These are phyloP conservation scores for Drosophila mauritiana DNA, from an alignment of 1,140 invertebrate species.

Conservation along the genomic window DNA sequence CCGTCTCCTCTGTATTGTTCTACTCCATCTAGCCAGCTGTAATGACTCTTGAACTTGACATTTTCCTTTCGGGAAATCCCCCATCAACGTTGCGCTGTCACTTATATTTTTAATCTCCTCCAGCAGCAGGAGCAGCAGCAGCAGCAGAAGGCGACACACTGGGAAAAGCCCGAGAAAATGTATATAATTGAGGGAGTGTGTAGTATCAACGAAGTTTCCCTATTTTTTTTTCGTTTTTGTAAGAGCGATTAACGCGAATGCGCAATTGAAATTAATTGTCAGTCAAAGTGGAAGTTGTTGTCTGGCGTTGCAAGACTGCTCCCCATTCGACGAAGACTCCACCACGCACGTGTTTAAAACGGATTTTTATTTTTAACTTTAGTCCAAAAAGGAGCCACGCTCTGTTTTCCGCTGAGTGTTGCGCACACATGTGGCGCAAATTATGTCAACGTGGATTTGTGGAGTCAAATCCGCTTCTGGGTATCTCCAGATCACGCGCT, in stretches of 20 bases:
- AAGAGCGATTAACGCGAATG: slow-evolving; percentile 77
- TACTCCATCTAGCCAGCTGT: slow-evolving; percentile 66
- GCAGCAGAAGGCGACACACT: slow-evolving; percentile 58
- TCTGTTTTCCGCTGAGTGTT: slow-evolving; percentile 32
- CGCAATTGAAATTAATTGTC: slow-evolving; percentile 83
- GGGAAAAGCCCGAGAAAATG: slow-evolving; percentile 12
- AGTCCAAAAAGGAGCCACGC: slow-evolving; percentile 14
- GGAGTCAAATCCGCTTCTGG: slow-evolving; percentile 27
- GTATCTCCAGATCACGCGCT: slow-evolving; percentile 18
- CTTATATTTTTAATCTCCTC: slow-evolving; percentile 77
- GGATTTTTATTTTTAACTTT: slow-evolving; percentile 76
- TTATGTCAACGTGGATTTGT: slow-evolving; percentile 76
- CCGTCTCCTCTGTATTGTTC: slow-evolving; percentile 13
- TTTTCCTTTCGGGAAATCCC: slow-evolving; percentile 54
- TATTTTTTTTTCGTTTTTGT: slow-evolving; percentile 41
- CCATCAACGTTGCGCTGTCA: slow-evolving; percentile 53
- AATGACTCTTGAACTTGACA: slow-evolving; percentile 82
- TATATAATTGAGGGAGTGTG: slow-evolving; percentile 26
- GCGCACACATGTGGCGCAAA: slow-evolving; percentile 71
- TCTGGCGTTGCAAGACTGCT: not conserved
- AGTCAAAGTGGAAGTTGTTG: slow-evolving; percentile 65
- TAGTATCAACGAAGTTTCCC: slow-evolving; percentile 49
- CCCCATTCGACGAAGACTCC: not conserved
- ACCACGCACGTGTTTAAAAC: slow-evolving; percentile 68
- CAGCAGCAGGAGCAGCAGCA: slow-evolving; percentile 15